Evolutionary conservation across 1,140 invertebrate species (phyloP).

Genomic region (Achatina immaculata): DNA sequence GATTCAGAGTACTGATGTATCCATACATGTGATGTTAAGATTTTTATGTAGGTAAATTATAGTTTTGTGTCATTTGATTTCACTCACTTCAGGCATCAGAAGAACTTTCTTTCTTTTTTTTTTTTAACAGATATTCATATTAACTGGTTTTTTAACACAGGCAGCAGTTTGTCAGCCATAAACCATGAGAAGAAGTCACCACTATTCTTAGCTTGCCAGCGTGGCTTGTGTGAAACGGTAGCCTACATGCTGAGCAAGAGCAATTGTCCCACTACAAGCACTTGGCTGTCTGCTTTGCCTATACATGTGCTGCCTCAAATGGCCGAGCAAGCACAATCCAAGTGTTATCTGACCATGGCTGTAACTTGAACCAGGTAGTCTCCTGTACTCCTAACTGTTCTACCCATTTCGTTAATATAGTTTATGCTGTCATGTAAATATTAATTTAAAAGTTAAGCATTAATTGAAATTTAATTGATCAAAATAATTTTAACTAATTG

Average conservation of each 20-base stretch:
- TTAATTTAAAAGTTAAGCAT: too few relatives aligned
- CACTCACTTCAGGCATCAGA: too few relatives aligned
- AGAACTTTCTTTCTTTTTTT: too few relatives aligned
- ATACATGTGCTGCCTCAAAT: slow-evolving; percentile 60
- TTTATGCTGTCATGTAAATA: background rate
- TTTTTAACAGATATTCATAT: too few relatives aligned
- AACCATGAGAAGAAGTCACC: slow-evolving; percentile 58
- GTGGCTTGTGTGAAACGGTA: slow-evolving; percentile 58
- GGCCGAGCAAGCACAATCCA: slow-evolving; percentile 55
- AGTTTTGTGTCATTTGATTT: too few relatives aligned
- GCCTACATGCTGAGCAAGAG: slow-evolving; percentile 52
- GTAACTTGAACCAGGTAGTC: slow-evolving; percentile 66
- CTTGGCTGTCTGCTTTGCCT: slow-evolving; percentile 49
- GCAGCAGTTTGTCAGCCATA: slow-evolving; percentile 61
- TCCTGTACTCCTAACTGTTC: too few relatives aligned
- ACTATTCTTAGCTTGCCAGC: slow-evolving; percentile 64
- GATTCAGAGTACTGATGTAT: too few relatives aligned
- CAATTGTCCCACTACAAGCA: slow-evolving; percentile 44
- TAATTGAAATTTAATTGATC: too few relatives aligned
- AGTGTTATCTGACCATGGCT: slow-evolving; percentile 59
- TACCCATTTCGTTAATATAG: background rate
- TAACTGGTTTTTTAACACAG: too few relatives aligned
- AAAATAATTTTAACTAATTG: too few relatives aligned
- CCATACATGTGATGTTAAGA: too few relatives aligned
- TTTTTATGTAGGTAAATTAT: too few relatives aligned